Evolutionary conservation across 2,888 invertebrate species (phyloP).

Genomic region (Acronicta alni): DNA sequence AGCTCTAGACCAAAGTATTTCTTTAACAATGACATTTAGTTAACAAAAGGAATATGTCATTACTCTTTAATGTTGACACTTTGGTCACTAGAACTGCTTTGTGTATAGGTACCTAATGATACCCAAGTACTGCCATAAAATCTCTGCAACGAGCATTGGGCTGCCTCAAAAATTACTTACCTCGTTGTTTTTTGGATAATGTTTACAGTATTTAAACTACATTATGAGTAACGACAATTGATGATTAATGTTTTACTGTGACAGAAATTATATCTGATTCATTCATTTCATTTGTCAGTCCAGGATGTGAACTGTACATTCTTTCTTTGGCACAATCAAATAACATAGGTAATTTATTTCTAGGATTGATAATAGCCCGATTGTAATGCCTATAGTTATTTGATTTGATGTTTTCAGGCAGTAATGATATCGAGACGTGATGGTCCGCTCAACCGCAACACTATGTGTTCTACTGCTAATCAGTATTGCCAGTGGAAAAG

Average conservation of each 20-base stretch:
- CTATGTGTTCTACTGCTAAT: conserved; percentile 66
- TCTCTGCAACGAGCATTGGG: too few species aligned
- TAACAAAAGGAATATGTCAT: too few species aligned
- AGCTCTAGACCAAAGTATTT: too few species aligned
- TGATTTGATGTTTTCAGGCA: conserved; percentile 69
- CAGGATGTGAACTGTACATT: not conserved
- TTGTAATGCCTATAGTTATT: not conserved
- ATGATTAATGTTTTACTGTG: conserved; percentile 18
- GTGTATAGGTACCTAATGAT: too few species aligned
- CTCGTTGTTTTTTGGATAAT: not conserved
- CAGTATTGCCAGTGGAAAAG: conserved; percentile 62
- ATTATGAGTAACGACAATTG: conserved; percentile 21
- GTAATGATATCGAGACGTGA: conserved; percentile 80
- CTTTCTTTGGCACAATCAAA: not conserved
- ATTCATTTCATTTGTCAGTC: conserved; percentile 5
- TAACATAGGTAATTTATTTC: not conserved
- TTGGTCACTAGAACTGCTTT: too few species aligned
- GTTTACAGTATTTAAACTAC: not conserved
- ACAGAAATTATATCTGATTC: conserved; percentile 9
- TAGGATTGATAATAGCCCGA: not conserved
- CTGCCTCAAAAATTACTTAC: not conserved
- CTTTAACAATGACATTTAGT: too few species aligned
- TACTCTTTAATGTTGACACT: too few species aligned
- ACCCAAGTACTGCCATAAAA: too few species aligned
- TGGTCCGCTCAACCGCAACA: conserved; percentile 67